Evolutionary conservation across 2,888 invertebrate species (phyloP).

Genomic region (Rotaria sp.): DNA sequence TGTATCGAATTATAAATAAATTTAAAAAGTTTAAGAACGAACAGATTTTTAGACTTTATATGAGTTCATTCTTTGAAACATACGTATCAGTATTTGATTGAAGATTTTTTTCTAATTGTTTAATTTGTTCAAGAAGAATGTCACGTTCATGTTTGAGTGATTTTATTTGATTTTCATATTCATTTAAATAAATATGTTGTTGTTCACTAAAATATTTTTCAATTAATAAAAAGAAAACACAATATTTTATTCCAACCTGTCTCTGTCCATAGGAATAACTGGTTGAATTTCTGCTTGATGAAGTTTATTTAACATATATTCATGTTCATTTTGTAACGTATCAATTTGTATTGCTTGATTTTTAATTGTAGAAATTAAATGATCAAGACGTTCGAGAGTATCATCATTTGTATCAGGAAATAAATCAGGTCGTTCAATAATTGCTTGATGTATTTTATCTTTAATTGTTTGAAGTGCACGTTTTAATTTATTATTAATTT

Average conservation of each 20-base stretch:
- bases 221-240: background rate
- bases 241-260: too few species aligned
- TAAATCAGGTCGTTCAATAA: background rate
- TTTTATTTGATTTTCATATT: background rate
- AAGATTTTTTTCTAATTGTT: background rate
- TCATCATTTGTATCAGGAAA: background rate
- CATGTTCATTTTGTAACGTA: background rate
- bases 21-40: too few species aligned
- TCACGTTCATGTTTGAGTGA: background rate
- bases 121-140: background rate
- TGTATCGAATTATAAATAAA: too few species aligned
- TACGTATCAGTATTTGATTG: background rate
- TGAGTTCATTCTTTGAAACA: background rate
- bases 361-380: background rate
- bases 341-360: background rate
- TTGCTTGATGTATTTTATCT: background rate
- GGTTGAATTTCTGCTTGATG: too few species aligned
- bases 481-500: background rate
- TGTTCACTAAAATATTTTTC: background rate
- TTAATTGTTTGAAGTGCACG: background rate
- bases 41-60: too few species aligned
- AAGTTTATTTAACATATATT: too few species aligned
- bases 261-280: too few species aligned
- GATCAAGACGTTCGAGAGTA: background rate
- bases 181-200: too few species aligned